A percentile compares a stretch with the other conserved stretches of the same genome.
Conservation (phyloP, 1,140 invertebrate genomes). For the Habropoda laboriosa region DNA sequence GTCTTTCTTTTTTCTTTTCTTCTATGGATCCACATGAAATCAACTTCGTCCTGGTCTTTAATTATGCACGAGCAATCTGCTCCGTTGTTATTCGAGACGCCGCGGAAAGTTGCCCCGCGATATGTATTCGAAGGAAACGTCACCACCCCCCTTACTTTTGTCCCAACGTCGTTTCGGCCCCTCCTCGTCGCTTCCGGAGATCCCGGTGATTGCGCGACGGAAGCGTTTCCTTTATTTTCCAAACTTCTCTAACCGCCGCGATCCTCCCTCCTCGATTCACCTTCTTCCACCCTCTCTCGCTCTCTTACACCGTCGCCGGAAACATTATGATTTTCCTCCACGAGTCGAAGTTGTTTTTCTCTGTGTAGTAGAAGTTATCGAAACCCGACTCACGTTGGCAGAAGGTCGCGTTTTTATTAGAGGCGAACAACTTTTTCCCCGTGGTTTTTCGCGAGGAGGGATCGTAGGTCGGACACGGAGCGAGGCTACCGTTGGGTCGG, state of each 20-base stretch:
- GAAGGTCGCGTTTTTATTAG: background rate
- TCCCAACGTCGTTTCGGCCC: background rate
- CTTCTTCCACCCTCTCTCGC: no score
- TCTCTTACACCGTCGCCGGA: no score
- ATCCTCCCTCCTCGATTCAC: no score
- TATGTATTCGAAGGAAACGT: conserved; percentile 25
- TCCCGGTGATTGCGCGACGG: conserved; percentile 36
- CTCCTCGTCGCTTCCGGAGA: background rate
- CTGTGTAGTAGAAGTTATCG: background rate
- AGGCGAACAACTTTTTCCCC: no score
- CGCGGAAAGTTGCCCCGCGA: conserved; percentile 27
- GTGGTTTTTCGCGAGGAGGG: background rate
- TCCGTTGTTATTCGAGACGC: conserved; percentile 20
- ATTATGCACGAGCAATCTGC: conserved; percentile 45
- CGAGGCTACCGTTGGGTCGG: no score
- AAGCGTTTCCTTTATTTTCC: conserved; percentile 46
- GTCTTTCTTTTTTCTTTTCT: no score
- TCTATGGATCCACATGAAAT: background rate
- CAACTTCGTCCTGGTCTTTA: conserved; percentile 3
- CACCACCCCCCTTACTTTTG: background rate
- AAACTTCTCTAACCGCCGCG: conserved; percentile 6
- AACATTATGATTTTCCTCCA: background rate
- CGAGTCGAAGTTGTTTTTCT: conserved; percentile 4
- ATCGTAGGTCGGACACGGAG: no score
- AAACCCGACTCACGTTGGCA: background rate